Evolutionary conservation across 2,797 vertebrate species (phyloP).

Genomic region (Hipposideros larvatus): DNA sequence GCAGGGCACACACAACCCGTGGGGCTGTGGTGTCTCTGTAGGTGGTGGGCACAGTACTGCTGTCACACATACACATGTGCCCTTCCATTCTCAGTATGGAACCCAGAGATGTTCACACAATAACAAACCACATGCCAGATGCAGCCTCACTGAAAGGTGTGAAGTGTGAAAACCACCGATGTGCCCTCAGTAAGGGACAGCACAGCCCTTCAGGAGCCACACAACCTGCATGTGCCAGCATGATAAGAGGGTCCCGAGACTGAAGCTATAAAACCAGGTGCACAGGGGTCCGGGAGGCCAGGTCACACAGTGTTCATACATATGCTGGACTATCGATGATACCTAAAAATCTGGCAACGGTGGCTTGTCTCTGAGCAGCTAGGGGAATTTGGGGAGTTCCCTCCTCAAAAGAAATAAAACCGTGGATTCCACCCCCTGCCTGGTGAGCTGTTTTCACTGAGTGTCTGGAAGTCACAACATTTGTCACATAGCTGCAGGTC

Average conservation of each 20-base stretch:
- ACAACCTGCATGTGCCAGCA: background rate
- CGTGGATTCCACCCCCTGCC: background rate
- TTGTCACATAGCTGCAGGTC: background rate
- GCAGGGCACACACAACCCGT: rapidly evolving
- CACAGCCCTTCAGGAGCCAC: background rate
- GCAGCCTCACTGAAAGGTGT: background rate
- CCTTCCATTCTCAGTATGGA: background rate
- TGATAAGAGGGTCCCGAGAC: too few species aligned
- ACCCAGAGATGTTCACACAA: background rate
- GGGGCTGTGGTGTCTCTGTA: background rate
- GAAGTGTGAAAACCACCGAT: background rate
- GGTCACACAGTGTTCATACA: too few species aligned
- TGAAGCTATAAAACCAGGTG: background rate
- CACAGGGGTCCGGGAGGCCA: background rate
- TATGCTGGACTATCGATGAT: rapidly evolving
- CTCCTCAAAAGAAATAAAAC: background rate
- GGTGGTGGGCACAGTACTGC: background rate
- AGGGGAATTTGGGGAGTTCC: background rate
- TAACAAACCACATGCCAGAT: too few species aligned
- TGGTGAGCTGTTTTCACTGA: too few species aligned
- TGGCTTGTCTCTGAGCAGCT: background rate
- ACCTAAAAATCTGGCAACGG: background rate
- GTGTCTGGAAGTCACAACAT: too few species aligned
- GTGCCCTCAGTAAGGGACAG: too few species aligned
- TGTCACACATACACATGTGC: background rate